phyloP scores from a whole-genome alignment of 2,797 vertebrate species.

The Lophius americanus region DNA sequence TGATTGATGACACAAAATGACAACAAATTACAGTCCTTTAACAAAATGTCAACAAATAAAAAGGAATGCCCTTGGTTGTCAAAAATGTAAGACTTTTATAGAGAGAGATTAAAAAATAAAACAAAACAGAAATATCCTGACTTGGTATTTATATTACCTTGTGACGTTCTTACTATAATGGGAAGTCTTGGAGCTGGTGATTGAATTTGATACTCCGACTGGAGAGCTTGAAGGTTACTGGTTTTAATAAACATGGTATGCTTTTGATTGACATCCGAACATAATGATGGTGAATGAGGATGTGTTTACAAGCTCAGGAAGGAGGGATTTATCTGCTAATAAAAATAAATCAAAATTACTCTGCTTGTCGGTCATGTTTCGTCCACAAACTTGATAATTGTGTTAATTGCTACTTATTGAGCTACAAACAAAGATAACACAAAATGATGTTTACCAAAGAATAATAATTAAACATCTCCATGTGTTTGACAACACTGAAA shows the following conservation, averaged over 20 bases:
- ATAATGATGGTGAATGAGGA: not conserved
- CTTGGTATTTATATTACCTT: constrained; percentile 37
- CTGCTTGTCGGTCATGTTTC: not conserved
- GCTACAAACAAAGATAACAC: constrained; percentile 3
- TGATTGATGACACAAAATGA: constrained; percentile 15
- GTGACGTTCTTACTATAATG: constrained; percentile 30
- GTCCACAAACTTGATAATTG: not conserved
- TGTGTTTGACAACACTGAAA: constrained; percentile 26
- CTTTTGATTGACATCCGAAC: constrained; percentile 18
- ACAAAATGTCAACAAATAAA: constrained; percentile 21
- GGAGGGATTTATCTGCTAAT: constrained; percentile 9
- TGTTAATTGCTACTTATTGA: constrained; percentile 4
- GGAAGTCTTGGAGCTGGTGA: constrained; percentile 5
- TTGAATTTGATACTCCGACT: constrained; percentile 9
- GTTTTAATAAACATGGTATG: constrained; percentile 7
- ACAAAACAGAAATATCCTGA: constrained; percentile 16
- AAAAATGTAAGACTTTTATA: constrained; percentile 8
- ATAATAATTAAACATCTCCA: constrained; percentile 22
- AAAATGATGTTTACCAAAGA: constrained; percentile 5
- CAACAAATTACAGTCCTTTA: constrained; percentile 1
- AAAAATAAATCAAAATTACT: not conserved
- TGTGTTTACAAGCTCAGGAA: constrained; percentile 7
- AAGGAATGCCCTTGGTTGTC: not conserved
- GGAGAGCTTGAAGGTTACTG: constrained; percentile 21
- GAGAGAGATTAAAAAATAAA: constrained; percentile 10